Evolutionary conservation across 1,140 invertebrate species (phyloP), one percentile per base, ranked within the genome.

Genomic region (Fopius arisanus): DNA sequence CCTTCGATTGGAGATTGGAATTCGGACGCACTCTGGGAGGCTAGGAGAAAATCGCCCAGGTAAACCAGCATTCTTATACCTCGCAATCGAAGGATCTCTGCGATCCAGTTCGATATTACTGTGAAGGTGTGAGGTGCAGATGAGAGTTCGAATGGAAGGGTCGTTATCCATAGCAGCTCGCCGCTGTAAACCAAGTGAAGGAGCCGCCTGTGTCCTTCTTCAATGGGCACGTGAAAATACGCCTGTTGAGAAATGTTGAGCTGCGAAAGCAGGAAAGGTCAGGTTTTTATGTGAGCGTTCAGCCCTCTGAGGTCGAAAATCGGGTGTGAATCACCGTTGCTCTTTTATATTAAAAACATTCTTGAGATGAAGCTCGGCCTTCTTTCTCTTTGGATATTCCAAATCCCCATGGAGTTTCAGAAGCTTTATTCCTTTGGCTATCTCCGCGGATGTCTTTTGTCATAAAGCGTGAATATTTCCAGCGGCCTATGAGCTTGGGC

Each of bases 31-130:
- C 78, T 4, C 77, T 78, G 66, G 74, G 76, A 75, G 76, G 75
- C 62, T 77, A 83, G 9, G 67, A 79, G 66, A 54, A 83, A 69
- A 72, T 83, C 82, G 82, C 81, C 75, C 67, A 81, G 41, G 37
- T 83, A 71, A 37, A 77, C 74, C 2, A 80, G 51, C 41, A 80
- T 75, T 68, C 74, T 78, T 69, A 77, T 73, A 26, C 75, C 74
- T 48, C 40, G 67, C 26, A 65, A 70, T 10, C 77, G 74, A 67
- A 81, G 76, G 67, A 72, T 78, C 28, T 82, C 77, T n/a, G 80
- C 81, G 21, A 84, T 59, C 82, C 81, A 84, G 43, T 86, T 84
- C 28, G 81, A 79, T 37, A 85, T n/a, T 3, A 75, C 74, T 31
- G 81, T 75, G 63, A 84, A 86, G 7, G 69, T 82, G 33, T 77